Evolutionary conservation across 2,797 vertebrate genomes (phyloP).

Genomic region (Sitta carolinensis): DNA sequence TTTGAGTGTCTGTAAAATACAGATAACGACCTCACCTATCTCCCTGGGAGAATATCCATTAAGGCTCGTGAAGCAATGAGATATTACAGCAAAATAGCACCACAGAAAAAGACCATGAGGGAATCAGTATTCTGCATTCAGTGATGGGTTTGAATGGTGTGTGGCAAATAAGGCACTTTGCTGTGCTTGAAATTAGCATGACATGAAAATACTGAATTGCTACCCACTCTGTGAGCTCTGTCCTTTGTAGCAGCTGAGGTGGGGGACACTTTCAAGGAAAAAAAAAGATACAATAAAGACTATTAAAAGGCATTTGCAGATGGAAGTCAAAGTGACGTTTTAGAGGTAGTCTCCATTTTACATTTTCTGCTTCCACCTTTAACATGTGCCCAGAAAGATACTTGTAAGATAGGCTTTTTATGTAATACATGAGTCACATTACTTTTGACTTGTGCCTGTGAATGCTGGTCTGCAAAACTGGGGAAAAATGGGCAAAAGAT

Average conservation of each 20-base stretch:
- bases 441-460: background rate
- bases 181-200: background rate
- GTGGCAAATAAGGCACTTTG: constrained; percentile 11
- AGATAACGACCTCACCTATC: background rate
- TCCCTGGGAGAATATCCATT: background rate
- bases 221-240: background rate
- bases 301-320: background rate
- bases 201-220: background rate
- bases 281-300: background rate
- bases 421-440: background rate
- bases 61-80: background rate
- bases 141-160: background rate
- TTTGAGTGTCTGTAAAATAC: background rate
- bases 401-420: background rate
- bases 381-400: background rate
- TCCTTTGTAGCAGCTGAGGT: background rate
- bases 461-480: background rate
- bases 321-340: background rate
- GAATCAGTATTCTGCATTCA: background rate
- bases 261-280: background rate
- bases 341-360: background rate
- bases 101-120: background rate
- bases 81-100: background rate
- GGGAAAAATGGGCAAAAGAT: background rate
- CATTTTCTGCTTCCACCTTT: background rate